Evolutionary conservation across 2,113 vertebrate genomes (phyloP), one percentile per base, ranked within the genome.

Genomic region (Rhombomys opimus): DNA sequence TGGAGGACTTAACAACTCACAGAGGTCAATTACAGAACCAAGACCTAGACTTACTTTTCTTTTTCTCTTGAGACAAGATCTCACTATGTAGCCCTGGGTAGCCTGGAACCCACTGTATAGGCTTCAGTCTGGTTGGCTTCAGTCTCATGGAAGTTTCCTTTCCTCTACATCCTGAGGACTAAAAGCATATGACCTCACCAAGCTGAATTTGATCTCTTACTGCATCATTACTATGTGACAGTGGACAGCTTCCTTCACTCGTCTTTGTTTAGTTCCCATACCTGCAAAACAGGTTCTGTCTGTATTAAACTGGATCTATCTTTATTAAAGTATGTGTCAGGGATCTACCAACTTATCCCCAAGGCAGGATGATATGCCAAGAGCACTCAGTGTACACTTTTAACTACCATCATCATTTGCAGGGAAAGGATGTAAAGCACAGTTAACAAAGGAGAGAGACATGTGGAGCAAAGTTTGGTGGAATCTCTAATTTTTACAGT

Each of bases 261-360:
- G 93, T 87, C 80, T 88, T 0, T 93, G 75, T 20, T 90, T 91
- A n/a, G 15, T 91, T 91, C 52, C 65, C 77, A 82, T 61, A 67
- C 76, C 72, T 91, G 10, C 89, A 91, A 94, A 82, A 35, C 91
- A 23, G 50, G 46, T 46, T 46, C 46, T 46, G 46, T 46, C 46
- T 46, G 4, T 46, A 46, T 46, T 46, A 54, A 95, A 63, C 5
- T 61, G 5, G 85, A 57, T 68, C 50, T 81, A 11, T 52, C 73
- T 92, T 72, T 90, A 77, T 95, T 86, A 86, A 95, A 94, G 32
- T 88, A 30, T 85, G 50, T 94, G 25, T 61, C 17, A 20, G 38
- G 3, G 2, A 14, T 57, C 12, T 46, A 46, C 3, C 73, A 63
- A 54, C 23, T 92, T 22, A 63, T 65, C 23, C 22, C 14, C 13